Conservation (phyloP, 2,888 invertebrate species). For the Polyploca ridens region DNA sequence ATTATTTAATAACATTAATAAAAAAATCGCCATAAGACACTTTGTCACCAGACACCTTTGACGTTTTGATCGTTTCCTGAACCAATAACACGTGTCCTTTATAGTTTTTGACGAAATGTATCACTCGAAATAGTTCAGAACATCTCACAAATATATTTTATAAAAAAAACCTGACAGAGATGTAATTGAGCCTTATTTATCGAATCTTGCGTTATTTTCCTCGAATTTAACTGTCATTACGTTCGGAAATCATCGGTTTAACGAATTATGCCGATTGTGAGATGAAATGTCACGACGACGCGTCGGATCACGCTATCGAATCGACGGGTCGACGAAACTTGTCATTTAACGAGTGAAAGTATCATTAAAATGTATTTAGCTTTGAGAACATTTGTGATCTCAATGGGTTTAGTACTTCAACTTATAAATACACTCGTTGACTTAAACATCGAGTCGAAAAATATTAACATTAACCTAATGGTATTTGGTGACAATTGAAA, state of each 20-base stretch:
- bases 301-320: conserved; percentile 22
- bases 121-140: conserved; percentile 21
- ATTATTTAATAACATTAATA: not conserved
- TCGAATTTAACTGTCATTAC: not conserved
- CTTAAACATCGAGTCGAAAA: not conserved
- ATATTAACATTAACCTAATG: not conserved
- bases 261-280: conserved; percentile 1
- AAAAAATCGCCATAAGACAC: not conserved
- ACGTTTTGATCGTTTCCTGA: conserved; percentile 43
- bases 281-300: conserved; percentile 11
- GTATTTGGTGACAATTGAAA: not conserved
- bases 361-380: conserved; percentile 42
- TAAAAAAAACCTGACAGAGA: not conserved
- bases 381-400: conserved; percentile 20
- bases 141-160: not conserved
- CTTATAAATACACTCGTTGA: conserved; percentile 9
- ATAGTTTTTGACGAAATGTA: conserved; percentile 24
- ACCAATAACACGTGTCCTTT: conserved; percentile 35
- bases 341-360: conserved; percentile 34
- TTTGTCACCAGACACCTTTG: conserved; percentile 15
- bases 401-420: conserved; percentile 17
- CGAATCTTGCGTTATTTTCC: conserved; percentile 1
- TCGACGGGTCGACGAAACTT: conserved; percentile 27
- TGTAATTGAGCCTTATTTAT: conserved; percentile 8
- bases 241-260: conserved; percentile 12